These are phyloP conservation scores for Hycleus cichorii DNA, from an alignment of 1,140 invertebrate species.

Conservation along the genomic window DNA sequence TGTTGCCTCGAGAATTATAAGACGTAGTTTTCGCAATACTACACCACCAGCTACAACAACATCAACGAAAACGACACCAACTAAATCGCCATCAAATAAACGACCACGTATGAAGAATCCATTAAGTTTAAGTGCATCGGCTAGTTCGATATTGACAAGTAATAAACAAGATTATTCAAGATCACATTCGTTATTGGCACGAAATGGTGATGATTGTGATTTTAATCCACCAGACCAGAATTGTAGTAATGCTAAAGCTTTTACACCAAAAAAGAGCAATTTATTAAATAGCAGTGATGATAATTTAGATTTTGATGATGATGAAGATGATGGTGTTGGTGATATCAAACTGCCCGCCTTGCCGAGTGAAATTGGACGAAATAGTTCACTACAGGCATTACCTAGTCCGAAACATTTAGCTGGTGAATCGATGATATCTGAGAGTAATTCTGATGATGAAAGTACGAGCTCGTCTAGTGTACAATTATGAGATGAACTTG, in stretches of 20 bases:
- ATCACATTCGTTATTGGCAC: conserved; percentile 19
- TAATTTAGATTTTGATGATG: conserved; percentile 30
- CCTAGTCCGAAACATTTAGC: conserved; percentile 51
- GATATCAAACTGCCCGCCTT: conserved; percentile 32
- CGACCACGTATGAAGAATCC: conserved; percentile 41
- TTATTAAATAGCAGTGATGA: conserved; percentile 11
- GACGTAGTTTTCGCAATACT: conserved; percentile 42
- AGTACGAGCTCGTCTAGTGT: conserved; percentile 40
- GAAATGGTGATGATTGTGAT: conserved; percentile 23
- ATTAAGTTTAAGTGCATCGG: conserved; percentile 49
- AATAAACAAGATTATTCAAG: conserved; percentile 24
- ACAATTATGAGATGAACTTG: conserved; percentile 35
- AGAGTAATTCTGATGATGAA: conserved; percentile 50
- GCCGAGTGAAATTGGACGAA: conserved; percentile 37
- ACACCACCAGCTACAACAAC: conserved; percentile 23
- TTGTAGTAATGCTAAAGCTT: neutral
- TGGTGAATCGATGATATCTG: conserved; percentile 52
- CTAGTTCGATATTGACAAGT: conserved; percentile 32
- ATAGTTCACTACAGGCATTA: conserved; percentile 24
- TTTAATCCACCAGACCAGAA: neutral
- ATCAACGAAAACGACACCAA: conserved; percentile 35
- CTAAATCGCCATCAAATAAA: conserved; percentile 47
- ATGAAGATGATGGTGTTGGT: conserved; percentile 29
- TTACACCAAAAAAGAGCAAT: neutral
- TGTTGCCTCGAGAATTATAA: conserved; percentile 51